Evolutionary conservation across 2,797 vertebrate genomes (phyloP).

Genomic region (Garrulus glandarius): DNA sequence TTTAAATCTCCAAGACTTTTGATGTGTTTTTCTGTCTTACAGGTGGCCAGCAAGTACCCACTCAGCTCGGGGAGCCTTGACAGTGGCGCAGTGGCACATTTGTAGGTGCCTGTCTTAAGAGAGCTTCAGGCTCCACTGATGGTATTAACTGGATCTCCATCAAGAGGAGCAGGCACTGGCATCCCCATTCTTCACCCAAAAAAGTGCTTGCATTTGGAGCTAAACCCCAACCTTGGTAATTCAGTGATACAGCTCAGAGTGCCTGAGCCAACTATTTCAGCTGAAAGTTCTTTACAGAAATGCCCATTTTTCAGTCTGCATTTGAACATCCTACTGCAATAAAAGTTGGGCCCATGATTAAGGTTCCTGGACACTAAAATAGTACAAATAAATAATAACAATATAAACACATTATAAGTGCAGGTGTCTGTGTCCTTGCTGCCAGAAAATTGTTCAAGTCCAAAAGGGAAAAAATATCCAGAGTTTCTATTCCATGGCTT

Average conservation of each 20-base stretch:
- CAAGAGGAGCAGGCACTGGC: background rate
- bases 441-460: background rate
- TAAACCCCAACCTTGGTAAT: background rate
- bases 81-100: background rate
- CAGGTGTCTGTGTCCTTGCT: background rate
- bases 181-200: background rate
- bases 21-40: background rate
- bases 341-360: background rate
- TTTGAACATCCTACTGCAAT: background rate
- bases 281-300: background rate
- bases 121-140: background rate
- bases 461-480: background rate
- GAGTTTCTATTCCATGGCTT: background rate
- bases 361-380: background rate
- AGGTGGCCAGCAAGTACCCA: background rate
- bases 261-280: background rate
- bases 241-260: background rate
- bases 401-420: background rate
- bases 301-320: slow-evolving; percentile 3
- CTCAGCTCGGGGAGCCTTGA: rapidly evolving
- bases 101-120: background rate
- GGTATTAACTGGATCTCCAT: background rate
- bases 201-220: background rate
- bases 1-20: background rate
- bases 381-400: background rate